Conservation (phyloP, 2,888 invertebrate genomes). For the Lathronympha strigana region DNA sequence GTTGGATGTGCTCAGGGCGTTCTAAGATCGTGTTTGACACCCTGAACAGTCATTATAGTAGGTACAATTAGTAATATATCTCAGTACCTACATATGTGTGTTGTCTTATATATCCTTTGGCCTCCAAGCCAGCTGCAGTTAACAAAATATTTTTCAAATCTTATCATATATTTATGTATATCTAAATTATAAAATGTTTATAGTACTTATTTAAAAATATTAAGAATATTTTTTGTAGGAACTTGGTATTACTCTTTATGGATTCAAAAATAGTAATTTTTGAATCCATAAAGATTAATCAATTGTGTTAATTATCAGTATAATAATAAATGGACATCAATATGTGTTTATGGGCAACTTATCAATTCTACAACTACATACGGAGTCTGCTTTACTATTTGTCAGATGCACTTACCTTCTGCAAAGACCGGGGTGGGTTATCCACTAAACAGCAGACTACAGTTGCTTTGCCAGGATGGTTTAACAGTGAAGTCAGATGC, state of each 20-base stretch:
- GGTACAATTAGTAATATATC: conserved; percentile 49
- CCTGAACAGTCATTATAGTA: not conserved
- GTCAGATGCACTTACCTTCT: conserved; percentile 83
- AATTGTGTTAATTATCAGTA: conserved; percentile 33
- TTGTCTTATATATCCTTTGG: conserved; percentile 60
- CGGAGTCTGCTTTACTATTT: conserved; percentile 70
- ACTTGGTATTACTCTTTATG: too few species aligned
- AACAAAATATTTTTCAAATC: conserved; percentile 63
- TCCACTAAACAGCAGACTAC: conserved; percentile 95
- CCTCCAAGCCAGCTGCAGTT: conserved; percentile 67
- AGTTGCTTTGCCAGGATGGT: conserved; percentile 94
- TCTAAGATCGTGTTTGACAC: not conserved
- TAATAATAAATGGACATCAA: not conserved
- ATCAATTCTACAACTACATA: conserved; percentile 31
- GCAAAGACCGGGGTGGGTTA: conserved; percentile 88
- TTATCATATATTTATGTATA: conserved; percentile 42
- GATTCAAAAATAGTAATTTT: too few species aligned
- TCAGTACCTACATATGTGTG: conserved; percentile 63
- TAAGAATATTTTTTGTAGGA: too few species aligned
- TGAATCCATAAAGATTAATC: conserved; percentile 63
- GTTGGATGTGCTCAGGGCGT: conserved; percentile 4
- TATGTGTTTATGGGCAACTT: conserved; percentile 22
- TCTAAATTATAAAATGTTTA: not conserved
- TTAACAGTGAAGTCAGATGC: conserved; percentile 88
- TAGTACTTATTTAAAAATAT: not conserved